Percentiles rank a stretch among this genome's conserved stretches.
These are phyloP conservation scores for Zaprionus capensis DNA, from an alignment of 1,140 invertebrate species.

Conservation along the genomic window DNA sequence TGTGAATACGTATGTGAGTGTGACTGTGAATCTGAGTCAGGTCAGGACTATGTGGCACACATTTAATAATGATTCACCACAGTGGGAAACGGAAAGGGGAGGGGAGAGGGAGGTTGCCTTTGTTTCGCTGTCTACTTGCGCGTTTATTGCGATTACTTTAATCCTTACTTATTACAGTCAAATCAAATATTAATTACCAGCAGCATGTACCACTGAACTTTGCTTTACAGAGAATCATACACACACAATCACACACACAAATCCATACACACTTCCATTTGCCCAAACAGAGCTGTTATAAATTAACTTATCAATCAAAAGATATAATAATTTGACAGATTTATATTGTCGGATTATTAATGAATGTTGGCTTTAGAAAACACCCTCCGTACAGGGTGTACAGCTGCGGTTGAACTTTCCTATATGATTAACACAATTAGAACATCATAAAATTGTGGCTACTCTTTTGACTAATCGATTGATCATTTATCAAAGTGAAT, in stretches of 20 bases:
- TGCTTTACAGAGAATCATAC: constrained; percentile 2
- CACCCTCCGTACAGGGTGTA: not conserved
- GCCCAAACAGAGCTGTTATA: not conserved
- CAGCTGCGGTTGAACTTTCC: not conserved
- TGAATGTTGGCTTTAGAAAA: not conserved
- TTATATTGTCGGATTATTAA: constrained; percentile 39
- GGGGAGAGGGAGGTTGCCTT: not conserved
- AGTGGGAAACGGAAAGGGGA: not conserved
- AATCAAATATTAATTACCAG: constrained; percentile 71
- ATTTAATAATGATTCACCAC: constrained; percentile 46
- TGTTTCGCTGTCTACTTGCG: constrained; percentile 21
- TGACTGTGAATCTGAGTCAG: not conserved
- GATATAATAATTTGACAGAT: constrained; percentile 24
- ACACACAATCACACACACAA: not conserved
- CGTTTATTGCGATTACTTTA: constrained; percentile 51
- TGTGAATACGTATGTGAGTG: not conserved
- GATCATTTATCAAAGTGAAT: not conserved
- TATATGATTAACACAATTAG: constrained; percentile 4
- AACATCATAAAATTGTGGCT: not conserved
- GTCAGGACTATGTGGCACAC: constrained; percentile 70
- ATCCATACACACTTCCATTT: constrained; percentile 2
- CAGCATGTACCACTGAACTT: constrained; percentile 77
- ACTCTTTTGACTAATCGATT: not conserved
- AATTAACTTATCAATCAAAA: constrained; percentile 42
- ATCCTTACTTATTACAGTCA: constrained; percentile 59